Base-by-base conservation (phyloP, 2,113 vertebrate genomes). In the Chauna torquata region DNA sequence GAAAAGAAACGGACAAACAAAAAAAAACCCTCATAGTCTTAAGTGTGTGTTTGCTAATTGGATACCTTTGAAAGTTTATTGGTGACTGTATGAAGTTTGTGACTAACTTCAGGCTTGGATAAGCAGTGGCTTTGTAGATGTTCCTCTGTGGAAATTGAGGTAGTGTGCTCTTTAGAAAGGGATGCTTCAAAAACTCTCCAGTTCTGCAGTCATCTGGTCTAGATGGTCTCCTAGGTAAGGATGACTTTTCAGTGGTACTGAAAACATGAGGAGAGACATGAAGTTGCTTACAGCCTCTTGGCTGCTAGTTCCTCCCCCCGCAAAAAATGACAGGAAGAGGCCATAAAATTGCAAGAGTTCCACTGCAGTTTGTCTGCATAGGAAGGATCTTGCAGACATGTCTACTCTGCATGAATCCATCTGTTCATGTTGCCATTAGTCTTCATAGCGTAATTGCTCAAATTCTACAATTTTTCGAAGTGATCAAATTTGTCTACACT, bases 261-360 rank as follows among this genome's bases (percentile, higher is more conserved):
- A 68, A 94, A 68, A 72, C 19, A 4, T 25, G 12, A 79, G 16
- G 27, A 65, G 28, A 66, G 22, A 50, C 2, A 34, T 59, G 28
- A 65, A 75, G 3, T 49, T 27, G 23, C 2, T 11, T 22, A 50
- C 4, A 44, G 36, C 22, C 19, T 64, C 22, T 42, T 52, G 30
- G 24, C 8, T 58, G 9, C 16, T 62, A 36, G 30, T 5, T 4
- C 4, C 5, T 10, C 2, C 5, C 3, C 1, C 9, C 40, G 28
- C 9, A 30, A 18, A 58, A 54, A 4, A 5, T 3, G n/a, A 9
- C 16, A 32, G 18, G 32, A 50, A 77, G 4, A 70, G 5, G 23
- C 3, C 38, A 30, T 13, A 79, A 82, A 64, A 66, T 6, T 55
- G 2, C 30, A 36, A 75, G 8, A 24, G 76, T 79, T 88, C 50